These are phyloP conservation scores for Xylocampa areola DNA, from an alignment of 2,888 invertebrate species.

Conservation along the genomic window DNA sequence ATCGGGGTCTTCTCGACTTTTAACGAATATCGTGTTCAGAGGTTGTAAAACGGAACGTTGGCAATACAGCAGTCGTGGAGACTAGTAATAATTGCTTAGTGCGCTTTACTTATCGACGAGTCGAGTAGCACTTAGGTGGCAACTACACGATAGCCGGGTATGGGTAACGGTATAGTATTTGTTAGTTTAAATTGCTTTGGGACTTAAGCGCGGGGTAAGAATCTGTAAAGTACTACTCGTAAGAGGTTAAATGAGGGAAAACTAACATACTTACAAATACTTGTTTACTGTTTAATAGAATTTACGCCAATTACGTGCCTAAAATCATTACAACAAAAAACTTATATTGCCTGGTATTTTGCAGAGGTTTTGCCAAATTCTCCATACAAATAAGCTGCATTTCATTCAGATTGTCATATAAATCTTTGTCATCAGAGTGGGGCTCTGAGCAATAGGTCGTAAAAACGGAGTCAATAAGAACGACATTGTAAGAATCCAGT, in stretches of 20 bases:
- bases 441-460: conserved; percentile 40
- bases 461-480: conserved; percentile 47
- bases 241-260: too few relatives aligned
- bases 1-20: conserved; percentile 63
- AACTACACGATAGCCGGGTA: conserved; percentile 29
- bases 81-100: conserved; percentile 59
- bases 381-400: conserved; percentile 20
- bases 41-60: conserved; percentile 64
- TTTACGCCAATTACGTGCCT: too few relatives aligned
- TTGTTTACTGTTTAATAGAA: too few relatives aligned
- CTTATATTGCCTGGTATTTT: conserved; percentile 18
- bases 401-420: conserved; percentile 15
- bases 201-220: conserved; percentile 18
- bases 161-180: conserved; percentile 48
- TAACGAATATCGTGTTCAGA: conserved; percentile 65
- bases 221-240: conserved; percentile 16
- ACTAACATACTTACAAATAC: too few relatives aligned
- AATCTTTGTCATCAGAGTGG: conserved; percentile 20
- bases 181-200: conserved; percentile 47
- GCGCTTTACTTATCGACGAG: conserved; percentile 56
- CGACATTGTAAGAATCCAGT: conserved; percentile 44
- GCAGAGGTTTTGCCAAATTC: conserved; percentile 10
- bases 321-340: neutral
- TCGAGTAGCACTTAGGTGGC: conserved; percentile 54
- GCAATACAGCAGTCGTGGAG: conserved; percentile 34